phyloP scores from a whole-genome alignment of 2,888 invertebrate genomes.

The Papilio demoleus region DNA sequence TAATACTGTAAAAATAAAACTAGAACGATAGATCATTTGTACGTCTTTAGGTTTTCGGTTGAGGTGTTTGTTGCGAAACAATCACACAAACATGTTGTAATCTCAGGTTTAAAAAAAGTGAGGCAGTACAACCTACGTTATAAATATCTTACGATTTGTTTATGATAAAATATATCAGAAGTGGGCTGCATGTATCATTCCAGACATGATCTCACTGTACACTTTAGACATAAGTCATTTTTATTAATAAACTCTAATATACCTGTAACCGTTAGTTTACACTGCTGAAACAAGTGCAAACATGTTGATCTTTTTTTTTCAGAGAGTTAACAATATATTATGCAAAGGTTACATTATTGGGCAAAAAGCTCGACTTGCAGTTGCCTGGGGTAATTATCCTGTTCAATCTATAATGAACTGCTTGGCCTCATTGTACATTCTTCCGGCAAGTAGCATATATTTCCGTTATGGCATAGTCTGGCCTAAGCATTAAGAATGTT shows the following conservation, averaged over 20 bases:
- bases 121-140: not conserved
- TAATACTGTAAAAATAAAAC: not conserved
- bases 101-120: not conserved
- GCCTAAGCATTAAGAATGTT: too few relatives aligned
- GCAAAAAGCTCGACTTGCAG: too few relatives aligned
- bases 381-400: too few relatives aligned
- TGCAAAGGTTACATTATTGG: too few relatives aligned
- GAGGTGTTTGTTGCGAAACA: not conserved
- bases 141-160: slow-evolving; percentile 1
- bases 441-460: too few relatives aligned
- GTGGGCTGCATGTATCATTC: slow-evolving; percentile 18
- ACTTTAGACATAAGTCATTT: not conserved
- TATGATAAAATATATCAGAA: slow-evolving; percentile 14
- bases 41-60: not conserved
- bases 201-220: slow-evolving; percentile 15
- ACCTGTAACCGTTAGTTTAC: not conserved
- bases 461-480: too few relatives aligned
- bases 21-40: not conserved
- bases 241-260: slow-evolving; percentile 7
- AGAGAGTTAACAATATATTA: not conserved
- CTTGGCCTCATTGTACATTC: too few relatives aligned
- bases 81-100: not conserved
- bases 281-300: not conserved
- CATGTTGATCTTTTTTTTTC: not conserved
- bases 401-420: too few relatives aligned